Conservation (phyloP, 2,113 vertebrate genomes). For the Chionis minor region DNA sequence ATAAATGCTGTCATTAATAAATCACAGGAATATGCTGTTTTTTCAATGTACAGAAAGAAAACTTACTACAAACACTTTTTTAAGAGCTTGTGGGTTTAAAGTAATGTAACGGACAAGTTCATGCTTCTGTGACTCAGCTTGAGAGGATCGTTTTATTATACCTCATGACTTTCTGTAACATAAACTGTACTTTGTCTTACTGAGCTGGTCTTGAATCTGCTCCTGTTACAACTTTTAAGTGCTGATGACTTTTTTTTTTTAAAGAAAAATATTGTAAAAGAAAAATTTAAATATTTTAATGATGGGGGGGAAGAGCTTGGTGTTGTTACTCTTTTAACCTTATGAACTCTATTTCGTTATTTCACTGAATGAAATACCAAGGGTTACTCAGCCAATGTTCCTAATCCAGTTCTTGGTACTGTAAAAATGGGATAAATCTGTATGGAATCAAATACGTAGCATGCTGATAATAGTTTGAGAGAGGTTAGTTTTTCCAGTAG, state of each 20-base stretch:
- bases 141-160: constrained; percentile 65
- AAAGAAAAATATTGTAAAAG: constrained; percentile 45
- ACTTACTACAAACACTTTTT: neutral
- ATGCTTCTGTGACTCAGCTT: constrained; percentile 34
- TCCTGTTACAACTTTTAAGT: constrained; percentile 47
- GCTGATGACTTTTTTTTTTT: constrained; percentile 36
- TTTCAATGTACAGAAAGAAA: constrained; percentile 32
- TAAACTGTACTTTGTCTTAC: constrained; percentile 50
- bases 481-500: constrained; percentile 28
- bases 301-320: neutral
- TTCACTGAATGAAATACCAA: constrained; percentile 14
- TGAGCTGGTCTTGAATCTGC: constrained; percentile 63
- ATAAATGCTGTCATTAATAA: neutral
- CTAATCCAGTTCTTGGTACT: constrained; percentile 27
- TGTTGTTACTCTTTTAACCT: constrained; percentile 26
- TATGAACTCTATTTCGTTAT: neutral
- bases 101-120: neutral
- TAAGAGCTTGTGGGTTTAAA: constrained; percentile 29
- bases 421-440: constrained; percentile 15
- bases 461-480: constrained; percentile 31
- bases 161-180: constrained; percentile 57
- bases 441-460: constrained; percentile 22
- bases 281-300: constrained; percentile 35
- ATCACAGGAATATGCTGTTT: neutral
- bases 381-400: neutral